Evolutionary conservation across 2,113 vertebrate genomes (phyloP), one percentile per base, ranked within the genome.

Genomic region (Dolichotis patagonum): DNA sequence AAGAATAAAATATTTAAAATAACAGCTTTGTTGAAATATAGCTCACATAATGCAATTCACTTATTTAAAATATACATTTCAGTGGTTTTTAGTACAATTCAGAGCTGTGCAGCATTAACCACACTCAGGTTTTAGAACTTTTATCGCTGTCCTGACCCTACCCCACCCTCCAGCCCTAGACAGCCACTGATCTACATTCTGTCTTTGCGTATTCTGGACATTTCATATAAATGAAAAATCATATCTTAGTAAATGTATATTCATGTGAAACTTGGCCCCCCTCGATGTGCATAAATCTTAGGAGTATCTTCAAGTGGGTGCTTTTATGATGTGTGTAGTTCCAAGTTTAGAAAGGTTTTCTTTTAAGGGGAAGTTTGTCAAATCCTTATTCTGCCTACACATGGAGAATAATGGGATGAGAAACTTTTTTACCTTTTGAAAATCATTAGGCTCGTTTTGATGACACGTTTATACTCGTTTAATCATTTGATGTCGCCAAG

Each of bases 401-500:
- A 30, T 86, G 81, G 80, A 89, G 41, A 88, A 60, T 63, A 82
- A 41, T 92, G 58, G 35, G 41, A 60, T 82, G 73, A 77, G 22
- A 65, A 11, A n/a, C n/a, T 80, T 32, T 32, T 32, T 87, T 54
- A 4, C 5, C 28, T 22, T 38, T 0, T 83, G 26, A 91, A 92
- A 94, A 62, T 75, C 35, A 58, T 28, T 85, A 78, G 41, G 60
- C 54, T 93, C 30, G 65, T 62, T 86, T 88, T 96, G 62, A 38
- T 88, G 60, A 82, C 4, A 8, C 52, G 49, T 91, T 91, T 62
- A 56, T 84, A 46, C 32, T 83, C 20, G 52, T 75, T 91, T 96
- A 82, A 88, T 91, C 80, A 82, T 94, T 96, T 90, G 80, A 49
- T 46, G 16, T n/a, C 60, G 91, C n/a, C 17, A 85, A 58, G 20